These are phyloP conservation scores for Pyrochroa serraticornis DNA, from an alignment of 2,888 invertebrate genomes.

Conservation along the genomic window DNA sequence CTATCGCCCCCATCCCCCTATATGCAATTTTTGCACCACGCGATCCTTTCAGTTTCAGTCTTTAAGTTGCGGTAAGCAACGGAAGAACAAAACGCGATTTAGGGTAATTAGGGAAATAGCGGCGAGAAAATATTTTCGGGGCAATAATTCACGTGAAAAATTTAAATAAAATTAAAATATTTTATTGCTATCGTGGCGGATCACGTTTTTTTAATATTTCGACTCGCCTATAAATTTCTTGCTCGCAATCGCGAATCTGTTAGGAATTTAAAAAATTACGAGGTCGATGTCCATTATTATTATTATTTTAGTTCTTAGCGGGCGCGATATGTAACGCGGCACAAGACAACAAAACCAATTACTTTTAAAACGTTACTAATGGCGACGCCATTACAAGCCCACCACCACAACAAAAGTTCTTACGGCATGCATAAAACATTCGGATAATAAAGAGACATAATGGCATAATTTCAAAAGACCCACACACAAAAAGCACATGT, in stretches of 20 bases:
- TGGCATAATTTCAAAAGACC: conserved; percentile 8
- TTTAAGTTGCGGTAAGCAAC: too few relatives aligned
- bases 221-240: conserved; percentile 2
- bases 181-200: background rate
- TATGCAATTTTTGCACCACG: background rate
- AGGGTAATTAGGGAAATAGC: background rate
- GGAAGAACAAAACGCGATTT: background rate
- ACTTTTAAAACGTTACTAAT: conserved; percentile 13
- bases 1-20: background rate
- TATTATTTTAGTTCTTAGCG: too few relatives aligned
- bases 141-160: background rate
- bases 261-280: background rate
- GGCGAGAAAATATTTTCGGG: background rate
- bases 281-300: background rate
- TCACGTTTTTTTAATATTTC: background rate
- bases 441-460: conserved; percentile 8
- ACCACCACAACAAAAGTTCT: conserved; percentile 10
- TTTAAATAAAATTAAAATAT: conserved; percentile 8
- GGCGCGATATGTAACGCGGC: background rate
- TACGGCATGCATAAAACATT: conserved; percentile 10
- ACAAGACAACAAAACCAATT: conserved; percentile 7
- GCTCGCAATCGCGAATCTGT: too few relatives aligned
- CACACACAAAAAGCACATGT: conserved; percentile 3
- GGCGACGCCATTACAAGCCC: conserved; percentile 7
- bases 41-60: background rate